These are phyloP conservation scores for Gallinago solitaria DNA, from an alignment of 2,797 vertebrate genomes.

Conservation along the genomic window DNA sequence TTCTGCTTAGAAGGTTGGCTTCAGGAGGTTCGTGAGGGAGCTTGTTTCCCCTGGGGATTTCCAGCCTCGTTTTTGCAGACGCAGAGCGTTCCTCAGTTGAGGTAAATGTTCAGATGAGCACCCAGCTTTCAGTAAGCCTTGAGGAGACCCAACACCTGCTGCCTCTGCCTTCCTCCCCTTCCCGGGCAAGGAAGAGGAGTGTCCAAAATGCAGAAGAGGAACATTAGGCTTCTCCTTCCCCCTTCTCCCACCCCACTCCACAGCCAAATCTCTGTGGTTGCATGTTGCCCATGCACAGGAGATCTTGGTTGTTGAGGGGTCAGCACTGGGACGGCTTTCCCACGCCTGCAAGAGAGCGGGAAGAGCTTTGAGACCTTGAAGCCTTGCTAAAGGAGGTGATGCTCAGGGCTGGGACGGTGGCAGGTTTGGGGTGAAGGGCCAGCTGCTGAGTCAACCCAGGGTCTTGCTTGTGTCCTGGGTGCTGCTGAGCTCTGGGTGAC, in stretches of 20 bases:
- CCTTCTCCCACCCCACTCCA: neutral
- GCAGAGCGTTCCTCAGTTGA: neutral
- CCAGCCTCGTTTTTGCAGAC: neutral
- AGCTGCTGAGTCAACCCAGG: neutral
- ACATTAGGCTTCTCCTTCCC: neutral
- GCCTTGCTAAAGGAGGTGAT: neutral
- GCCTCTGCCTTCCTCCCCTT: neutral
- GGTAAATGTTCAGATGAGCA: neutral
- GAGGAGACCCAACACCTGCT: neutral
- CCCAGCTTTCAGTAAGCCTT: neutral
- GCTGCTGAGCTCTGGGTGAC: neutral
- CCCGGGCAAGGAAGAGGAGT: neutral
- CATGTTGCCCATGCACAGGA: rapidly evolving
- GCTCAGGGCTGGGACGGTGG: rapidly evolving
- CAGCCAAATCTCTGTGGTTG: neutral
- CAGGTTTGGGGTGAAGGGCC: neutral
- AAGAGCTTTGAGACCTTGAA: neutral
- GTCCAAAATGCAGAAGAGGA: neutral
- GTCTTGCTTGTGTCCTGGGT: neutral
- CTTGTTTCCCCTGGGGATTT: neutral
- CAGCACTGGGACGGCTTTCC: neutral
- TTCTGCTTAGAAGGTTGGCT: neutral
- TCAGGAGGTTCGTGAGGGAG: neutral
- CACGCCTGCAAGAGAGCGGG: rapidly evolving
- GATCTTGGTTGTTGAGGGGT: neutral